Conservation (phyloP, 2,113 vertebrate species). For the Mormoops blainvillei region DNA sequence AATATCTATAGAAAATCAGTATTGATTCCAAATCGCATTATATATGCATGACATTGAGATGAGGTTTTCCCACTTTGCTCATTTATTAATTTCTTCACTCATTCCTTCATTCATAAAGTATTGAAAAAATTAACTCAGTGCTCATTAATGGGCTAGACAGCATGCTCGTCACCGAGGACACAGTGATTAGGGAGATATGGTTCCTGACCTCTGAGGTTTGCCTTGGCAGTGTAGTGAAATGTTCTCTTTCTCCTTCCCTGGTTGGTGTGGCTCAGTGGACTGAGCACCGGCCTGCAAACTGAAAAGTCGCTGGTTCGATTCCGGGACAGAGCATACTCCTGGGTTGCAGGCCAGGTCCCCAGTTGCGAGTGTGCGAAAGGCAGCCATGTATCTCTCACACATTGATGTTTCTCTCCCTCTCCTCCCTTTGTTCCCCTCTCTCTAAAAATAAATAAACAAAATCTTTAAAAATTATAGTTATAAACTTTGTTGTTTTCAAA, state of each 20-base stretch:
- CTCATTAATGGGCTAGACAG: not conserved
- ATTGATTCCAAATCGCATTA: not conserved
- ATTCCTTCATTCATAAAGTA: not conserved
- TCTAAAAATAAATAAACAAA: too few relatives aligned
- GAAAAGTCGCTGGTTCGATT: too few relatives aligned
- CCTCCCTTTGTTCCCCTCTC: too few relatives aligned
- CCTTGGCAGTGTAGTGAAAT: not conserved
- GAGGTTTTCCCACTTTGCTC: not conserved
- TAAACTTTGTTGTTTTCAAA: not conserved
- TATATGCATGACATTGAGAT: not conserved
- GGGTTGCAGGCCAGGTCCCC: too few relatives aligned
- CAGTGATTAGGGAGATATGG: not conserved
- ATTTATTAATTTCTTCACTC: not conserved
- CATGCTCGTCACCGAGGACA: not conserved
- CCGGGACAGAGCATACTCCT: too few relatives aligned
- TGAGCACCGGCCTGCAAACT: too few relatives aligned
- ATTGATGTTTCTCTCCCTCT: too few relatives aligned
- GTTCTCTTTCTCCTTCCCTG: not conserved
- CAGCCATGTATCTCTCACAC: too few relatives aligned
- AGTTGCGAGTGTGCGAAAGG: too few relatives aligned
- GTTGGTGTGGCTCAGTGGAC: too few relatives aligned
- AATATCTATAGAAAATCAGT: constrained; percentile 21
- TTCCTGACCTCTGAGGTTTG: not conserved
- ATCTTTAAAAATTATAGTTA: too few relatives aligned
- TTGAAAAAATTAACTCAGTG: constrained; percentile 8